Evolutionary conservation across 2,797 vertebrate genomes (phyloP).

Genomic region (Petrocephalus schoutedeni): DNA sequence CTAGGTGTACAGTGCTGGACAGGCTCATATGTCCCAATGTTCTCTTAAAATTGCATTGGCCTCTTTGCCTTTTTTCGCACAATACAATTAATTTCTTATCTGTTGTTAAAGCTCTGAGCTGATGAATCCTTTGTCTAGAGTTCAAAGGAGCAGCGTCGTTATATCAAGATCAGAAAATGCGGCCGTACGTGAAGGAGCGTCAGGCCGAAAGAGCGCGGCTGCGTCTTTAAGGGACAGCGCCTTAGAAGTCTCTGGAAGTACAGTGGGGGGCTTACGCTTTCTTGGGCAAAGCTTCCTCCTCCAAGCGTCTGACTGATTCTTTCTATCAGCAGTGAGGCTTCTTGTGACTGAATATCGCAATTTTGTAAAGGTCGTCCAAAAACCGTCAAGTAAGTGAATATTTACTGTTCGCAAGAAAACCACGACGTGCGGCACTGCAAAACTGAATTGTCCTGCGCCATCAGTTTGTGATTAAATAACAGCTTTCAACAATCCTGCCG

Average conservation of each 20-base stretch:
- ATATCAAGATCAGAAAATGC: background rate
- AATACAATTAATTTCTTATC: background rate
- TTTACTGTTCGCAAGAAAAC: background rate
- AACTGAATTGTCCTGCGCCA: background rate
- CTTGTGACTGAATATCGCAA: background rate
- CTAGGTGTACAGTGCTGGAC: background rate
- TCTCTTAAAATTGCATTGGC: background rate
- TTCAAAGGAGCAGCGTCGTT: background rate
- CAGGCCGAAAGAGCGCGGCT: background rate
- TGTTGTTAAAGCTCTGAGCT: background rate
- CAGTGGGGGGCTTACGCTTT: conserved; percentile 10
- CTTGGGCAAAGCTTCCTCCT: background rate
- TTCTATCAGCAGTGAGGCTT: background rate
- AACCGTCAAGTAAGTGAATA: conserved; percentile 12
- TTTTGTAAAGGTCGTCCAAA: background rate
- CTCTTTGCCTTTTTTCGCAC: background rate
- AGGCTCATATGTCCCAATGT: background rate
- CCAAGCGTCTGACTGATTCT: background rate
- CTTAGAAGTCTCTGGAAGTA: background rate
- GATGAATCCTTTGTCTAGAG: background rate
- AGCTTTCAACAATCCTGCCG: background rate
- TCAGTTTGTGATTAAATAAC: background rate
- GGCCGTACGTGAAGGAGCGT: background rate
- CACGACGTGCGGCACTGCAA: background rate
- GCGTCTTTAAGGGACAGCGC: conserved; percentile 23